Base-by-base conservation (phyloP, 1,140 invertebrate species). In the Drosophila lacertosa region DNA sequence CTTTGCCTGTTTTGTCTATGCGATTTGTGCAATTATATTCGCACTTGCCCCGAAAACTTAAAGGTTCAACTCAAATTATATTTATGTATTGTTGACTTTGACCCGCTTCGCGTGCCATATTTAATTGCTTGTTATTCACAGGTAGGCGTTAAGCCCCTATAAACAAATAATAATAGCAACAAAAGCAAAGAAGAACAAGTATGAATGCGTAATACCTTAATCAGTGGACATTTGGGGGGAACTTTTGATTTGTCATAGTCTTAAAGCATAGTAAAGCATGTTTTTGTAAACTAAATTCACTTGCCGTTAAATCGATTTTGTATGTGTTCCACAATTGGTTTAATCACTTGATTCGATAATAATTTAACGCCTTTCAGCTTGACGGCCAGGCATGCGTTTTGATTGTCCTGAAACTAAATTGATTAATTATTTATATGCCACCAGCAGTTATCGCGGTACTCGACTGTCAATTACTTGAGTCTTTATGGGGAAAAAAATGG, bases 81-180 rank as follows among this genome's bases (percentile, higher is more conserved):
- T 50, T 74, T 72, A 47, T 62, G 32, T 59, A 55, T 58, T 53
- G 59, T 65, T 86, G 82, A 86, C 82, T 88, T 86, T 86, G 82
- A 86, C 82, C 82, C 77, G 65, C 55, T 88, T 86, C 33, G 55
- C 64, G 69, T 81, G 58, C 53, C 35, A 53, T 65, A 69, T 71
- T 60, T 66, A 79, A 77, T 66, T 66, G 26, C 53, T 26, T 53
- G 37, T 42, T n/a, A 53, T 53, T 45, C 40, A 64, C 40, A 63
- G 24, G 48, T 69, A 33, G 66, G 66, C 66, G 59, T 63, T 48
- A 55, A 59, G 29, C 6, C 32, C 5, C 20, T 15, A 26, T 2
- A 22, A 7, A 24, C 11, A 47, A 3, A 54, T 13, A 22, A 15
- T 18, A 40, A 39, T n/a, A n/a, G n/a, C n/a, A n/a, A n/a, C n/a